Evolutionary conservation across 64 coral and sea anemone species (phyloP).

Genomic region (Cladopsammia gracilis): DNA sequence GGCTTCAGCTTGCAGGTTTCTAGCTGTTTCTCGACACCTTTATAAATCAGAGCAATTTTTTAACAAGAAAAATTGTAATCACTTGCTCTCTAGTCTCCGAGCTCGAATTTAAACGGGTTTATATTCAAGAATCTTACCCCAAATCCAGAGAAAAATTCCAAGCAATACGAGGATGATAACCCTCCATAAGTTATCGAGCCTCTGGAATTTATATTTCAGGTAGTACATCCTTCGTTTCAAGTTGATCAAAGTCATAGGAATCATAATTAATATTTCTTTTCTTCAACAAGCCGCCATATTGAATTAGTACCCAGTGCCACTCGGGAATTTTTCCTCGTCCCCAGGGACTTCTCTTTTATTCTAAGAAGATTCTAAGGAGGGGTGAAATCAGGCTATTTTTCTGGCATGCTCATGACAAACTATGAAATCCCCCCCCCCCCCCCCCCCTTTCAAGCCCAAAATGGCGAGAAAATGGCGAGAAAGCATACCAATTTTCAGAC

Average conservation of each 20-base stretch:
- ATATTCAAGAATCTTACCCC: not conserved
- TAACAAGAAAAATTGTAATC: not conserved
- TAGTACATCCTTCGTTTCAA: slow-evolving; percentile 12
- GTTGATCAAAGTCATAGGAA: not conserved
- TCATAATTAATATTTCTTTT: not conserved
- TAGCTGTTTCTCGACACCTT: too few species aligned
- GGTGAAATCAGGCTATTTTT: too few species aligned
- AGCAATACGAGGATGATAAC: not conserved
- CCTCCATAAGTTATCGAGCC: not conserved
- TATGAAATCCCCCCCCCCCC: too few species aligned
- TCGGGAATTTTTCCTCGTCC: not conserved
- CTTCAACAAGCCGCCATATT: not conserved
- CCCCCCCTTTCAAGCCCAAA: too few species aligned
- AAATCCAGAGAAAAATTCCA: slow-evolving; percentile 13
- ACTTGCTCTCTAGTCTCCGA: not conserved
- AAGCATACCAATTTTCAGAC: too few species aligned
- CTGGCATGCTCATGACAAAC: too few species aligned
- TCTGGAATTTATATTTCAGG: slow-evolving; percentile 6
- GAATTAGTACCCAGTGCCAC: not conserved
- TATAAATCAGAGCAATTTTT: too few species aligned
- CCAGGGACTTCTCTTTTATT: not conserved
- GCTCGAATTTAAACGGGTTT: not conserved
- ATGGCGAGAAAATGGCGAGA: too few species aligned
- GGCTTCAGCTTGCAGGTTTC: too few species aligned
- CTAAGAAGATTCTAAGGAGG: not conserved